phyloP scores from a whole-genome alignment of 2,113 vertebrate species.

The Chitala chitala region DNA sequence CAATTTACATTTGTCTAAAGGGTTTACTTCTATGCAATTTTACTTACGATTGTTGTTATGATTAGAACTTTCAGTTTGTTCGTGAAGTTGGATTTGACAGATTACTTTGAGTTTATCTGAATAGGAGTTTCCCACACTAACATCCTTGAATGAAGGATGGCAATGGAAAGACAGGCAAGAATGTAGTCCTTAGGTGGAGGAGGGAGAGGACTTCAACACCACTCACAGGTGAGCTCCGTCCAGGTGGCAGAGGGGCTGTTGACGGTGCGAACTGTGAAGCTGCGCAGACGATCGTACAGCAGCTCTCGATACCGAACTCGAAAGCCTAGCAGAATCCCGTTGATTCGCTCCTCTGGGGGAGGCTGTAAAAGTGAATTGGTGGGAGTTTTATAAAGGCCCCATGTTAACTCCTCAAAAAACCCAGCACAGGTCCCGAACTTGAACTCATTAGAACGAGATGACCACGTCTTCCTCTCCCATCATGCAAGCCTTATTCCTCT shows the following conservation, averaged over 20 bases:
- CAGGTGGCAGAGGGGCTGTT: constrained; percentile 64
- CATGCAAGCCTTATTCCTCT: too few species aligned
- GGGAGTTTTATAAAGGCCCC: background rate
- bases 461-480: too few species aligned
- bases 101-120: too few species aligned
- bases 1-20: background rate
- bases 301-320: constrained; percentile 87
- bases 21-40: too few species aligned
- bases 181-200: too few species aligned
- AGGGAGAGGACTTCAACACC: background rate
- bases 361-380: constrained; percentile 55
- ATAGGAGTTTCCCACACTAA: background rate
- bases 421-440: too few species aligned
- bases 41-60: too few species aligned
- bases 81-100: too few species aligned
- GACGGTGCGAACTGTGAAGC: constrained; percentile 64
- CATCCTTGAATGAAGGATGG: background rate
- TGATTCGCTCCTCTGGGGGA: constrained; percentile 85
- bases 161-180: constrained; percentile 2
- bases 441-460: too few species aligned
- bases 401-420: too few species aligned
- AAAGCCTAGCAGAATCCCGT: constrained; percentile 89
- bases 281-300: constrained; percentile 69
- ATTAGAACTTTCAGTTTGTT: too few species aligned
- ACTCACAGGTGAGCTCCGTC: constrained; percentile 85